phyloP scores from a whole-genome alignment of 2,797 vertebrate species.

The Manis javanica region DNA sequence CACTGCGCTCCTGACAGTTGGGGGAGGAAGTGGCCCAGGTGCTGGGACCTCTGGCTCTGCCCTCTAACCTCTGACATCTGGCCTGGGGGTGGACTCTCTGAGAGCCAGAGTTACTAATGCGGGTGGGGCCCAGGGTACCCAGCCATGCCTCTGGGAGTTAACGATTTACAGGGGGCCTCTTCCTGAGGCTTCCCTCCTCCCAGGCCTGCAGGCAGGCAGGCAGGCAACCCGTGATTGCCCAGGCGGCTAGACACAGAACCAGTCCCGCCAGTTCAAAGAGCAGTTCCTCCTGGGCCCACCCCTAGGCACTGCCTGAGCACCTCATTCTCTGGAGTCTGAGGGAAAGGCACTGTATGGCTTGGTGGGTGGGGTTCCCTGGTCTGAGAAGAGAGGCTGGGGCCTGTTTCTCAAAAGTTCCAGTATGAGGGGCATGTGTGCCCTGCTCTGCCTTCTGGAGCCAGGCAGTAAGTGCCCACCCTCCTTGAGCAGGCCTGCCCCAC shows the following conservation, averaged over 20 bases:
- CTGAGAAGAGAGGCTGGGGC: background rate
- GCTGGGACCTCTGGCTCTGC: conserved; percentile 48
- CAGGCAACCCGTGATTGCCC: conserved; percentile 79
- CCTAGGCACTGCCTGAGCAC: conserved; percentile 37
- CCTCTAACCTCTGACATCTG: conserved; percentile 58
- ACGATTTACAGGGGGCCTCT: conserved; percentile 81
- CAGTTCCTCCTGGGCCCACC: conserved; percentile 69
- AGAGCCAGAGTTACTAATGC: conserved; percentile 34
- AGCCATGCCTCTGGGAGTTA: conserved; percentile 74
- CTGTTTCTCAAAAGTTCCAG: background rate
- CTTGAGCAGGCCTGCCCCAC: background rate
- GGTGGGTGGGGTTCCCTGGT: background rate
- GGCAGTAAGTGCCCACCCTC: background rate
- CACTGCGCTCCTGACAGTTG: background rate
- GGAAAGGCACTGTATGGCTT: background rate
- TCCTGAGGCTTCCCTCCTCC: conserved; percentile 75
- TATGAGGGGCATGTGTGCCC: background rate
- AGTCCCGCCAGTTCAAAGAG: conserved; percentile 84
- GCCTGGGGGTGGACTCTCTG: background rate
- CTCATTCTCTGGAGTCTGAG: conserved; percentile 41
- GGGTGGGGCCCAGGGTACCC: conserved; percentile 53
- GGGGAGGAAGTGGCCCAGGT: conserved; percentile 56
- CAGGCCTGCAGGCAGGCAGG: conserved; percentile 27
- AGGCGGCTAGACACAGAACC: conserved; percentile 78
- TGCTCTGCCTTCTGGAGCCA: background rate